phyloP scores from a whole-genome alignment of 2,888 invertebrate species.

The Agonopterix arenella region DNA sequence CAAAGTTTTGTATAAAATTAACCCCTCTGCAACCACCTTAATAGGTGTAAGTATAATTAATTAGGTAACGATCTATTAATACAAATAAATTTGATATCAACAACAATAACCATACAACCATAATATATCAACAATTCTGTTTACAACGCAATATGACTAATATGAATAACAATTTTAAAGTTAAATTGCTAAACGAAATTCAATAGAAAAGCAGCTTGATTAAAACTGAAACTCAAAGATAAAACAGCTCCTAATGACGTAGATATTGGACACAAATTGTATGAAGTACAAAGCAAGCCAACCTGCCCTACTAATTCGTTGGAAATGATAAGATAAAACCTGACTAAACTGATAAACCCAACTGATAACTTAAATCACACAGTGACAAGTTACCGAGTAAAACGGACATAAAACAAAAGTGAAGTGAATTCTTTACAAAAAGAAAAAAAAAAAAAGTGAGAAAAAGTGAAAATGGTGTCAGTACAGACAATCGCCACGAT shows the following conservation, averaged over 20 bases:
- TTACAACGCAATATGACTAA: no score
- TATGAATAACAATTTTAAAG: no score
- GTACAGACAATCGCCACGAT: conserved; percentile 88
- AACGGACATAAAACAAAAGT: conserved; percentile 48
- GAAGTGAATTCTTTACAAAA: conserved; percentile 15
- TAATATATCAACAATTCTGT: no score
- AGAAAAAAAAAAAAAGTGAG: conserved; percentile 16
- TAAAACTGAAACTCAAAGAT: conserved; percentile 5
- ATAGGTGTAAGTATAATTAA: no score
- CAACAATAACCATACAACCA: no score
- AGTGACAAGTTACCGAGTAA: conserved; percentile 51
- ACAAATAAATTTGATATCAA: no score
- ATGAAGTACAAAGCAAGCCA: conserved; percentile 17
- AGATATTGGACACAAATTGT: conserved; percentile 17
- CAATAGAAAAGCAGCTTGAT: conserved; percentile 22
- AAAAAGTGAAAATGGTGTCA: conserved; percentile 82
- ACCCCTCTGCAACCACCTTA: no score
- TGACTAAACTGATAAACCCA: conserved; percentile 47
- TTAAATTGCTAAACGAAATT: no score
- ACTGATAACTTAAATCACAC: conserved; percentile 52
- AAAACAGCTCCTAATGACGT: conserved; percentile 12
- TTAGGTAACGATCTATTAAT: no score
- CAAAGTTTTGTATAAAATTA: no score
- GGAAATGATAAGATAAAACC: conserved; percentile 62
- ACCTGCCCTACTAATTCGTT: conserved; percentile 68